phyloP scores from a whole-genome alignment of 2,888 invertebrate genomes.

The Drosophila trichaetosa region DNA sequence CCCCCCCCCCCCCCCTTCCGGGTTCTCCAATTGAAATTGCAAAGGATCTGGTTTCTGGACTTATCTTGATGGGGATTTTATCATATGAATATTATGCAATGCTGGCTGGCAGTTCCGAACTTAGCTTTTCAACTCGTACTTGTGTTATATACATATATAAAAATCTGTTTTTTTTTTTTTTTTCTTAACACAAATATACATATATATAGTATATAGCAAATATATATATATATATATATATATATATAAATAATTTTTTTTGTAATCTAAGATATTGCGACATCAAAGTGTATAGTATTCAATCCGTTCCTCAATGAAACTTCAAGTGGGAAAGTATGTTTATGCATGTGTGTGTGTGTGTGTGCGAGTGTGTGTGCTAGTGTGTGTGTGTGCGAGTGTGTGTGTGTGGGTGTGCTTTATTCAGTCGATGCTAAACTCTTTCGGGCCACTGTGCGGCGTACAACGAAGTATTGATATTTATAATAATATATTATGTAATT shows the following conservation, averaged over 20 bases:
- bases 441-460: conserved; percentile 46
- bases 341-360: conserved; percentile 5
- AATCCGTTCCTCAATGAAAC: conserved; percentile 74
- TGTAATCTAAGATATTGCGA: conserved; percentile 51
- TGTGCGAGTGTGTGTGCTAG: conserved; percentile 5
- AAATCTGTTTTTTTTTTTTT: background rate
- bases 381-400: background rate
- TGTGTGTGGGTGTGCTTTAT: background rate
- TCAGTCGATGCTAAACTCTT: conserved; percentile 9
- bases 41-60: background rate
- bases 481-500: conserved; percentile 65
- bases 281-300: conserved; percentile 74
- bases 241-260: conserved; percentile 25
- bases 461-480: conserved; percentile 72
- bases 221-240: conserved; percentile 23
- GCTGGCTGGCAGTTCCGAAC: conserved; percentile 41
- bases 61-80: background rate
- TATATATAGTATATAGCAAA: conserved; percentile 34
- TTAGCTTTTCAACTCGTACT: conserved; percentile 78
- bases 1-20: no score
- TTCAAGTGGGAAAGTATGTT: conserved; percentile 7
- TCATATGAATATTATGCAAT: background rate
- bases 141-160: conserved; percentile 75
- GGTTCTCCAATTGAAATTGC: no score
- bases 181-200: background rate